A percentile compares a stretch with the other conserved stretches of the same genome.
These are phyloP conservation scores for Gymnocephalus cernua DNA, from an alignment of 2,113 vertebrate species.

Conservation along the genomic window DNA sequence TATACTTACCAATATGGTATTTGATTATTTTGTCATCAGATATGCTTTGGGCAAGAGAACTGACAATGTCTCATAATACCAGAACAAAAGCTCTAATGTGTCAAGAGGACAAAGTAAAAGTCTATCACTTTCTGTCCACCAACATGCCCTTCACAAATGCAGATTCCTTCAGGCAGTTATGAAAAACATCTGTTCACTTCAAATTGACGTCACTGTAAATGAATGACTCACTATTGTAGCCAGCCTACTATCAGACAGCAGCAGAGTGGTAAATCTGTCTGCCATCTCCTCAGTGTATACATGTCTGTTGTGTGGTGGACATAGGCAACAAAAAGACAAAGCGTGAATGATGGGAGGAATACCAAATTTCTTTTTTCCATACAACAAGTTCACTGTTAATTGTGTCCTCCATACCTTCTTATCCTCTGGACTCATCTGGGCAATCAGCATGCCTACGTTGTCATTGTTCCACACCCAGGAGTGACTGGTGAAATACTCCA, in stretches of 20 bases:
- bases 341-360: background rate
- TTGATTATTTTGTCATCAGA: background rate
- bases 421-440: conserved; percentile 91
- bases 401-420: conserved; percentile 86
- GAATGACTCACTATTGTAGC: conserved; percentile 26
- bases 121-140: background rate
- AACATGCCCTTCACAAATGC: background rate
- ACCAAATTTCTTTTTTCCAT: background rate
- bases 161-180: conserved; percentile 22
- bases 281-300: background rate
- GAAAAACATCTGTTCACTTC: conserved; percentile 54
- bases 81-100: background rate
- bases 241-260: conserved; percentile 21
- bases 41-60: background rate
- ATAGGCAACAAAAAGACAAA: background rate
- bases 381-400: background rate
- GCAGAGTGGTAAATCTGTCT: conserved; percentile 9
- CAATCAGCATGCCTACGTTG: conserved; percentile 94
- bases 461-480: conserved; percentile 98
- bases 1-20: background rate
- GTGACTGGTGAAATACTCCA: conserved; percentile 98
- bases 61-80: background rate
- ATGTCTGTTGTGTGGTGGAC: background rate
- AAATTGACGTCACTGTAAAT: conserved; percentile 34
- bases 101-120: background rate